Evolutionary conservation across 2,113 vertebrate genomes (phyloP).

Genomic region (Phasianus colchicus): DNA sequence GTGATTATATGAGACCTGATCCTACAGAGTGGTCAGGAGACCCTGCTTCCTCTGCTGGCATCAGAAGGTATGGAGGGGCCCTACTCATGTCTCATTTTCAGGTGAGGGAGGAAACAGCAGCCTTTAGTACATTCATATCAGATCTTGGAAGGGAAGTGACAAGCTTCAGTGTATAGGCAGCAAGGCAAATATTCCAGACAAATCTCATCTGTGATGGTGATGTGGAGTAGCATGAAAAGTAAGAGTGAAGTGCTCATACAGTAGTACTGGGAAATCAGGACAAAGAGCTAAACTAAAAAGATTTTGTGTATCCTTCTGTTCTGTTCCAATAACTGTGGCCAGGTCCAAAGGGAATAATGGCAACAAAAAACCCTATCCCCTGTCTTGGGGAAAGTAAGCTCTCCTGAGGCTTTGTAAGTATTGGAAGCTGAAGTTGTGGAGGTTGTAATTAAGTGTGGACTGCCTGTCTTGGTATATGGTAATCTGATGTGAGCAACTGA

Average conservation of each 20-base stretch:
- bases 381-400: neutral
- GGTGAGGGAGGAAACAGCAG: neutral
- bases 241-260: neutral
- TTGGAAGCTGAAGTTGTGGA: neutral
- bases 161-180: neutral
- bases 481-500: conserved; percentile 15
- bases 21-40: neutral
- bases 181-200: neutral
- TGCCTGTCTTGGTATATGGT: neutral
- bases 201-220: neutral
- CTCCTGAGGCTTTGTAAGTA: neutral
- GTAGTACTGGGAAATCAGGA: neutral
- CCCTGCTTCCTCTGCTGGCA: neutral
- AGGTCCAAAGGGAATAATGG: neutral
- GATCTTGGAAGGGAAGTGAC: neutral
- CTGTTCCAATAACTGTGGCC: neutral
- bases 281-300: neutral
- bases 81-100: neutral
- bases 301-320: neutral
- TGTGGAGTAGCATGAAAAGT: neutral
- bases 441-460: neutral
- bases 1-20: neutral
- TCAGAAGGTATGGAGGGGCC: neutral
- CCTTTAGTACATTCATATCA: neutral
- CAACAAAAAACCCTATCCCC: neutral